Evolutionary conservation across 2,888 invertebrate species (phyloP).

Genomic region (Neoaliturus tenellus): DNA sequence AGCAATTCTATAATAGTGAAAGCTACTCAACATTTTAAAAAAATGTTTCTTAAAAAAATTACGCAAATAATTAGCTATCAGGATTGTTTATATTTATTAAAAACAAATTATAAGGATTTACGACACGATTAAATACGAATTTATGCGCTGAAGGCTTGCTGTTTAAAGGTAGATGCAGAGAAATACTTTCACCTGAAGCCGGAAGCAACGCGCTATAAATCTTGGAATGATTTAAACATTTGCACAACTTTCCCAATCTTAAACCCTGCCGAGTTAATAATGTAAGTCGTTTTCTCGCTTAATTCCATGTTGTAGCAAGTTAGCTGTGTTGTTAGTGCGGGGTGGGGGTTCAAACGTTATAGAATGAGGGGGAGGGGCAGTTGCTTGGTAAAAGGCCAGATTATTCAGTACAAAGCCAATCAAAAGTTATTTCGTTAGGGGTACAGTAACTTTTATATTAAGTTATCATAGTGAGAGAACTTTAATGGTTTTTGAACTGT

Average conservation of each 20-base stretch:
- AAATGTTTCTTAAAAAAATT: too few relatives aligned
- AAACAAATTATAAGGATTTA: too few relatives aligned
- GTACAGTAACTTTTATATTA: not conserved
- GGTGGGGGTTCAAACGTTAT: not conserved
- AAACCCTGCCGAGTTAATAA: constrained; percentile 41
- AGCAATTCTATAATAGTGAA: too few relatives aligned
- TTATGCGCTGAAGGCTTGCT: not conserved
- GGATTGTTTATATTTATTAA: too few relatives aligned
- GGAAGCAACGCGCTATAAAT: constrained; percentile 20
- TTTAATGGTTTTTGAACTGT: not conserved
- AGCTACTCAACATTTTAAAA: too few relatives aligned
- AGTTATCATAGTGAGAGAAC: not conserved
- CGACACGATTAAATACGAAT: too few relatives aligned
- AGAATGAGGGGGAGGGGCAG: not conserved
- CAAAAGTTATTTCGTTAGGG: constrained; percentile 1
- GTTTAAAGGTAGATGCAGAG: not conserved
- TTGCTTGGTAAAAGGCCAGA: constrained; percentile 2
- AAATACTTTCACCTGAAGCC: constrained; percentile 16
- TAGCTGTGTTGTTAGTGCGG: not conserved
- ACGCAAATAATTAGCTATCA: too few relatives aligned
- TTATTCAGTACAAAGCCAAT: constrained; percentile 20
- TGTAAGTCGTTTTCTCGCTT: constrained; percentile 31
- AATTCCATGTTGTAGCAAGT: constrained; percentile 16
- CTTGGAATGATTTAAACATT: constrained; percentile 25
- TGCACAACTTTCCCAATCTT: constrained; percentile 40